phyloP scores from a whole-genome alignment of 2,797 vertebrate genomes.

The Sciurus carolinensis region DNA sequence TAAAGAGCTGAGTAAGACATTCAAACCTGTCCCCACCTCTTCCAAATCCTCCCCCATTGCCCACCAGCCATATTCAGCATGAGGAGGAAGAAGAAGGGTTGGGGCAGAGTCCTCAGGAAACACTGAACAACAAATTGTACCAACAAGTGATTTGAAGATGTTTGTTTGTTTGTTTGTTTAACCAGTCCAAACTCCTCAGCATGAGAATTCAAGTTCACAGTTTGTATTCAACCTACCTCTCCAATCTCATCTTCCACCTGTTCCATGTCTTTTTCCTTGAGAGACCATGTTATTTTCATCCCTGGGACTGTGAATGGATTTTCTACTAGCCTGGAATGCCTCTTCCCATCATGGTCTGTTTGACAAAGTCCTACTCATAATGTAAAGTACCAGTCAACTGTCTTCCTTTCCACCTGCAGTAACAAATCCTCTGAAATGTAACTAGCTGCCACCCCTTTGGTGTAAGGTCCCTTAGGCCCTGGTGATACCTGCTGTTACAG shows the following conservation, averaged over 20 bases:
- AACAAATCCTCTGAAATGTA: neutral
- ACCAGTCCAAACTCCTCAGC: neutral
- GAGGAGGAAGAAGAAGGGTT: accelerated
- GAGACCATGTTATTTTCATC: neutral
- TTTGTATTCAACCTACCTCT: neutral
- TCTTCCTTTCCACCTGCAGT: neutral
- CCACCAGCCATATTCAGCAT: neutral
- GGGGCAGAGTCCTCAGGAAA: neutral
- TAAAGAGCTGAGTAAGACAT: neutral
- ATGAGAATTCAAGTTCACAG: neutral
- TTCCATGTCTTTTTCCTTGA: neutral
- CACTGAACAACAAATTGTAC: neutral
- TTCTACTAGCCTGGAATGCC: neutral
- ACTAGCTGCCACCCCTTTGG: neutral
- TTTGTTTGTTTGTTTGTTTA: neutral
- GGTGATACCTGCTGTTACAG: neutral
- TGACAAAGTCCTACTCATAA: neutral
- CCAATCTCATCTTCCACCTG: neutral
- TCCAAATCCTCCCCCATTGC: neutral
- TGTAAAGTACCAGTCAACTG: neutral
- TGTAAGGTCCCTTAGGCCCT: neutral
- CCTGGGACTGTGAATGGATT: neutral
- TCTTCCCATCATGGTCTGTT: neutral
- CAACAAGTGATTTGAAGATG: neutral
- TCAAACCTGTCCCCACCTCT: neutral